A percentile compares a stretch with the other conserved stretches of the same genome.
Evolutionary conservation across 64 coral and sea anemone genomes (phyloP).

Genomic region (Trachythela sp.): DNA sequence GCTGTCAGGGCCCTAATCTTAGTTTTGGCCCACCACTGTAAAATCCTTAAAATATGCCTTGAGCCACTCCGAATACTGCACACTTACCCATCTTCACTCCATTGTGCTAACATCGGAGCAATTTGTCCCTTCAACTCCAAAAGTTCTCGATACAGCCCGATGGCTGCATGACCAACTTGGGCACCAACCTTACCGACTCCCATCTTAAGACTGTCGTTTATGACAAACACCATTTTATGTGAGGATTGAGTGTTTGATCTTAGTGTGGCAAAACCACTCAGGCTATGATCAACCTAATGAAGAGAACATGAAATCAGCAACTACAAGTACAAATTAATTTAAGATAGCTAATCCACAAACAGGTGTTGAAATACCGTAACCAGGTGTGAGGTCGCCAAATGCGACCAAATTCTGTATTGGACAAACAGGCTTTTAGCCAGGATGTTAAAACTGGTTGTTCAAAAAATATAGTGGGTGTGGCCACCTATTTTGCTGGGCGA

Average conservation of each 20-base stretch:
- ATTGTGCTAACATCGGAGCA: slow-evolving; percentile 58
- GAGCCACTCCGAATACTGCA: neutral
- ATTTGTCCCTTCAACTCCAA: slow-evolving; percentile 41
- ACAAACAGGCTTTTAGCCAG: too few relatives aligned
- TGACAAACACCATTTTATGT: slow-evolving; percentile 91
- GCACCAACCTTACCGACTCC: slow-evolving; percentile 87
- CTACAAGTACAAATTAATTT: too few relatives aligned
- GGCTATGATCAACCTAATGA: neutral
- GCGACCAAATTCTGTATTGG: neutral
- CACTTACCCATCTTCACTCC: slow-evolving; percentile 83
- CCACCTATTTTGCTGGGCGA: neutral
- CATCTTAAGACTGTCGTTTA: slow-evolving; percentile 78
- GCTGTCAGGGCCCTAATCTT: too few relatives aligned
- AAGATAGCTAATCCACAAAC: too few relatives aligned
- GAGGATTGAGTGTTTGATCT: slow-evolving; percentile 30
- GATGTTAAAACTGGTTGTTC: too few relatives aligned
- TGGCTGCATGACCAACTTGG: slow-evolving; percentile 83
- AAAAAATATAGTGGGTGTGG: too few relatives aligned
- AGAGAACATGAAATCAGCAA: neutral
- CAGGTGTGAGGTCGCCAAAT: too few relatives aligned
- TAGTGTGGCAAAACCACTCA: slow-evolving; percentile 11
- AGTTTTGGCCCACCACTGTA: too few relatives aligned
- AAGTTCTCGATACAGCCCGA: slow-evolving; percentile 70
- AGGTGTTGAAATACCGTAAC: too few relatives aligned
- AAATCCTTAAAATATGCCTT: neutral